Evolutionary conservation across 2,888 invertebrate species (phyloP), one percentile per base, ranked within the genome.

Genomic region (Calliphora vomitoria): DNA sequence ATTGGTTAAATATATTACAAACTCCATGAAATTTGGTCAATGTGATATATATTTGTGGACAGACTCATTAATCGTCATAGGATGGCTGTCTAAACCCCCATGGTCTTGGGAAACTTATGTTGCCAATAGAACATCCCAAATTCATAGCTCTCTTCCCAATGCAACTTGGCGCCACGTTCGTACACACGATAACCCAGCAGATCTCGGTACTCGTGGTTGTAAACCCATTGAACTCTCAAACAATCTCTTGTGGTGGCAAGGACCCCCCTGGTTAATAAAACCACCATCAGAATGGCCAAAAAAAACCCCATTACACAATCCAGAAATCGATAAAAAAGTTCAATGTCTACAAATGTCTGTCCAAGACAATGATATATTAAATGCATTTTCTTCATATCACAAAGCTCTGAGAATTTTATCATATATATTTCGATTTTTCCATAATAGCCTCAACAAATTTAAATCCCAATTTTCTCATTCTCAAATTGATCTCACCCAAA

Each of bases 41-140:
- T 15, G 8, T 1, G 55, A 66, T 15, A 41, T 41, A 20, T 13
- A 31, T 44, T 20, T 79, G 10, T 68, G 79, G 79, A 58, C 58
- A 13, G 79, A 79, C 25, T 75, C 50, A 5, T 62, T 6, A n/a
- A n/a, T n/a, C n/a, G n/a, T n/a, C n/a, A n/a, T n/a, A n/a, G n/a
- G n/a, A n/a, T n/a, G n/a, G n/a, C n/a, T n/a, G n/a, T n/a, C n/a
- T n/a, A 72, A 72, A 55, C 72, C 71, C n/a, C 71, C 58, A n/a
- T 35, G 25, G 10, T 35, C 60, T 13, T 82, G 72, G 64, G 81
- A 82, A 66, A 74, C 58, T 10, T 74, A 58, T 35, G 66, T 82
- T 3, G 44, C 50, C 11, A 79, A 69, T 47, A 41, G 79, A 20
- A 69, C 55, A 20, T 38, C 81, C 11, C 64, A 71, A 35, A 74